phyloP scores from a whole-genome alignment of 2,888 invertebrate species.

The Caenorhabditis becei region DNA sequence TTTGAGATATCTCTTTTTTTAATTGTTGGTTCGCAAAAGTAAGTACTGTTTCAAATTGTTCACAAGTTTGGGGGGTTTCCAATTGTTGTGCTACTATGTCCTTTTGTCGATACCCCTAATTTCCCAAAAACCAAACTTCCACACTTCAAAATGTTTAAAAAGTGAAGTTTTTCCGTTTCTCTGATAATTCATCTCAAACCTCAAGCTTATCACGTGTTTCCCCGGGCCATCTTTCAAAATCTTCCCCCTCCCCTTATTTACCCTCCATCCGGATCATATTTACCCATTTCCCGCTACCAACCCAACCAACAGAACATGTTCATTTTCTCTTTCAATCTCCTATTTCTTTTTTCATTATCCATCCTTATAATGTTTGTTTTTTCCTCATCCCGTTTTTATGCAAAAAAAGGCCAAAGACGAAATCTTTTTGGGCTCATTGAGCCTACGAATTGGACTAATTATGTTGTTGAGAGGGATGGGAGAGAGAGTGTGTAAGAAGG shows the following conservation, averaged over 20 bases:
- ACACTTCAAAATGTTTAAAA: too few relatives aligned
- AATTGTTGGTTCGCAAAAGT: too few relatives aligned
- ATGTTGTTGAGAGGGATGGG: not conserved
- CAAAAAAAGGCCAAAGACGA: not conserved
- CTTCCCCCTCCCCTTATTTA: conserved; percentile 15
- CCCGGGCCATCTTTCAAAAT: too few relatives aligned
- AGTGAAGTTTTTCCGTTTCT: too few relatives aligned
- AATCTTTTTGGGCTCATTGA: conserved; percentile 17
- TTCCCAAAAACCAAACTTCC: too few relatives aligned
- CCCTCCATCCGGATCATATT: conserved; percentile 21
- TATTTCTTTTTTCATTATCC: conserved; percentile 12
- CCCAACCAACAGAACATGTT: conserved; percentile 15
- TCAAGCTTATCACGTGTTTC: too few relatives aligned
- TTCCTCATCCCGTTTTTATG: not conserved
- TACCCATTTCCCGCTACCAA: conserved; percentile 22
- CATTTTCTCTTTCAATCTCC: not conserved
- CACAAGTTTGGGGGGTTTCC: too few relatives aligned
- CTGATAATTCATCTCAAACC: too few relatives aligned
- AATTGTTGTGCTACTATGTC: too few relatives aligned
- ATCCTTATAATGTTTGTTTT: not conserved
- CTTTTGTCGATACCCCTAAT: too few relatives aligned
- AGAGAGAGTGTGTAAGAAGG: conserved; percentile 6
- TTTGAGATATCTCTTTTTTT: too few relatives aligned
- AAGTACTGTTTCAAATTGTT: too few relatives aligned
- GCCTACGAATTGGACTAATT: conserved; percentile 29